Evolutionary conservation across 2,888 invertebrate genomes (phyloP).

Genomic region (Drosophila robusta): DNA sequence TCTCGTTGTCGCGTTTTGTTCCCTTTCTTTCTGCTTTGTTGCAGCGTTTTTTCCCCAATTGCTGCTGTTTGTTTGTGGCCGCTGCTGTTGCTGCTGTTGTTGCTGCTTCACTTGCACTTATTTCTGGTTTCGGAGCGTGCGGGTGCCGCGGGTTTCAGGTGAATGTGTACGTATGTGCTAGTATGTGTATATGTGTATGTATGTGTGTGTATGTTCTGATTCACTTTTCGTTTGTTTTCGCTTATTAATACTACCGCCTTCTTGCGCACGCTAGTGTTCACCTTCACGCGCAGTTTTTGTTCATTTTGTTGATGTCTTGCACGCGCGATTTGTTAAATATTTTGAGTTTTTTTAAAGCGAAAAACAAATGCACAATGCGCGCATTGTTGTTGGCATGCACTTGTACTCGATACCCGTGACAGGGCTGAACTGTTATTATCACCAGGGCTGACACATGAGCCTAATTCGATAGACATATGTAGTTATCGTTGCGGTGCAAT

Average conservation of each 20-base stretch:
- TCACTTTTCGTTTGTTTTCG: constrained; percentile 63
- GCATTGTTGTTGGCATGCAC: constrained; percentile 72
- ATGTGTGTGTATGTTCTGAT: constrained; percentile 69
- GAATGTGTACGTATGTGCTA: constrained; percentile 40
- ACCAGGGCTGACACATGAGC: constrained; percentile 3
- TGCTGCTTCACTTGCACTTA: constrained; percentile 78
- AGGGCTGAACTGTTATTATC: constrained; percentile 15
- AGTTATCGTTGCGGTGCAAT: neutral
- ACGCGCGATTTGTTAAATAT: constrained; percentile 15
- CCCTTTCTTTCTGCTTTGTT: constrained; percentile 58
- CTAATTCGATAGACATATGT: neutral
- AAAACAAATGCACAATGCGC: constrained; percentile 63
- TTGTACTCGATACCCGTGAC: constrained; percentile 56
- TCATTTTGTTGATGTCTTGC: constrained; percentile 5
- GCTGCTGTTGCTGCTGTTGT: constrained; percentile 29
- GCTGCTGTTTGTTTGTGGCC: constrained; percentile 54
- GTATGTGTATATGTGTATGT: constrained; percentile 25
- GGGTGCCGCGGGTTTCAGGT: constrained; percentile 53
- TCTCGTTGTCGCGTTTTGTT: constrained; percentile 47
- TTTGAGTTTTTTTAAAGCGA: constrained; percentile 30
- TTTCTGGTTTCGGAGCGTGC: constrained; percentile 61
- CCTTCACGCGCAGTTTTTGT: constrained; percentile 3
- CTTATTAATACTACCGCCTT: constrained; percentile 17
- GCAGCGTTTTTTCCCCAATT: constrained; percentile 49
- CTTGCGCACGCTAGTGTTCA: neutral